phyloP scores from a whole-genome alignment of 2,888 invertebrate species.

The Nephrocerus scutellatus region DNA sequence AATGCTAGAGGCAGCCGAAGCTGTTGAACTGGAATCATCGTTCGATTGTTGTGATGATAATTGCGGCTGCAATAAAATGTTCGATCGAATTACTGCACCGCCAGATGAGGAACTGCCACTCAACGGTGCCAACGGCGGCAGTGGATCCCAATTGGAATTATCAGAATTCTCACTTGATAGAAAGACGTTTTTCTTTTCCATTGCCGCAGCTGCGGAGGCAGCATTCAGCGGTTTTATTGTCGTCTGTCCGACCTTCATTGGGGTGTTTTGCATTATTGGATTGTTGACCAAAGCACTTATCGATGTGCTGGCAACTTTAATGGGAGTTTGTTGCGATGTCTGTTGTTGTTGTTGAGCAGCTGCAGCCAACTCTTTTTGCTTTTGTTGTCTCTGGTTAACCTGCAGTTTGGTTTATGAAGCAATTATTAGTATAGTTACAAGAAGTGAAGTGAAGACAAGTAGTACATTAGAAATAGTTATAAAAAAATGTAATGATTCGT shows the following conservation, averaged over 20 bases:
- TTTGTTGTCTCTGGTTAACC: constrained; percentile 64
- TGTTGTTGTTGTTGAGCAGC: constrained; percentile 47
- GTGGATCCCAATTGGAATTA: constrained; percentile 37
- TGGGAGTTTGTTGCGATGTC: constrained; percentile 31
- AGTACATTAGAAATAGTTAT: no score
- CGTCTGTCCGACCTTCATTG: constrained; percentile 45
- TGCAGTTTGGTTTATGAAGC: no score
- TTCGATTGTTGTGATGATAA: constrained; percentile 20
- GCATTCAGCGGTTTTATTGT: constrained; percentile 43
- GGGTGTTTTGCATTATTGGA: constrained; percentile 42
- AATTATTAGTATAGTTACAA: no score
- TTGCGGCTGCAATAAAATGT: constrained; percentile 17
- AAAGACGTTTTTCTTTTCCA: constrained; percentile 38
- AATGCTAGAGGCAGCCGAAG: constrained; percentile 54
- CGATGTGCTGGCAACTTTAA: constrained; percentile 40
- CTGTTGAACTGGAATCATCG: constrained; percentile 45
- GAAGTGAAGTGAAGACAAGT: constrained; percentile 2
- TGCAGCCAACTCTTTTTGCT: constrained; percentile 53
- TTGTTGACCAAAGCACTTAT: constrained; percentile 45
- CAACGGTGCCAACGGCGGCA: constrained; percentile 44
- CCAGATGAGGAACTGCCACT: constrained; percentile 37
- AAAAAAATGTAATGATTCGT: no score
- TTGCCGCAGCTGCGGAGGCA: constrained; percentile 25
- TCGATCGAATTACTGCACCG: constrained; percentile 19
- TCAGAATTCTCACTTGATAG: constrained; percentile 25